These are phyloP conservation scores for Xenopus borealis DNA, from an alignment of 2,113 vertebrate genomes.

Conservation along the genomic window DNA sequence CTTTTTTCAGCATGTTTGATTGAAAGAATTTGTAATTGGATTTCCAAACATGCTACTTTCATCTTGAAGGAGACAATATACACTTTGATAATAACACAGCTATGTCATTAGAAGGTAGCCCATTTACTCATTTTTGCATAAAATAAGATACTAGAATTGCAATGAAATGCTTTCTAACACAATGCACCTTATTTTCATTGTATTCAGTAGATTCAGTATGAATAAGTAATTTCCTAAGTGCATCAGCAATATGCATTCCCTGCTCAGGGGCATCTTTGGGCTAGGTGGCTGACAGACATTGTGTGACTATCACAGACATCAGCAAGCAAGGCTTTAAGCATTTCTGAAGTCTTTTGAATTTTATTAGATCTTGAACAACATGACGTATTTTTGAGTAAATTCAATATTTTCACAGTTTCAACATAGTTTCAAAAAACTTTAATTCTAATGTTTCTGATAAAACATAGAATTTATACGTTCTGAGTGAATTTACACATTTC, in stretches of 20 bases:
- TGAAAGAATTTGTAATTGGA: conserved; percentile 95
- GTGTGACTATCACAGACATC: conserved; percentile 25
- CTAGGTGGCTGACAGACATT: conserved; percentile 48
- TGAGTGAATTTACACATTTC: too few relatives aligned
- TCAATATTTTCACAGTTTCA: too few relatives aligned
- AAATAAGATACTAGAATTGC: conserved; percentile 86
- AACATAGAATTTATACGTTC: too few relatives aligned
- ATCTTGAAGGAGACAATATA: conserved; percentile 76
- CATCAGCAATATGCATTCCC: conserved; percentile 63
- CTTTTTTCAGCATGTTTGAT: conserved; percentile 82
- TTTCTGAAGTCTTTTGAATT: conserved; percentile 5
- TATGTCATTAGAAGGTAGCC: conserved; percentile 87
- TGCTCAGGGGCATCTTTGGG: conserved; percentile 64
- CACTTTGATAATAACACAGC: conserved; percentile 89
- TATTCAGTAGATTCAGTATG: conserved; percentile 80
- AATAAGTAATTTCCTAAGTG: conserved; percentile 89
- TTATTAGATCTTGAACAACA: neutral
- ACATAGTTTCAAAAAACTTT: too few relatives aligned
- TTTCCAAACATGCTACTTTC: conserved; percentile 83
- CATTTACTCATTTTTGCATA: conserved; percentile 81
- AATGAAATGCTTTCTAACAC: conserved; percentile 84
- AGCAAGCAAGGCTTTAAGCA: conserved; percentile 24
- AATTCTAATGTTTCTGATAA: too few relatives aligned
- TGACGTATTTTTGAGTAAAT: neutral
- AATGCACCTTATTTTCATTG: conserved; percentile 68